Conservation (phyloP, 2,113 vertebrate genomes). For the Connochaetes taurinus region DNA sequence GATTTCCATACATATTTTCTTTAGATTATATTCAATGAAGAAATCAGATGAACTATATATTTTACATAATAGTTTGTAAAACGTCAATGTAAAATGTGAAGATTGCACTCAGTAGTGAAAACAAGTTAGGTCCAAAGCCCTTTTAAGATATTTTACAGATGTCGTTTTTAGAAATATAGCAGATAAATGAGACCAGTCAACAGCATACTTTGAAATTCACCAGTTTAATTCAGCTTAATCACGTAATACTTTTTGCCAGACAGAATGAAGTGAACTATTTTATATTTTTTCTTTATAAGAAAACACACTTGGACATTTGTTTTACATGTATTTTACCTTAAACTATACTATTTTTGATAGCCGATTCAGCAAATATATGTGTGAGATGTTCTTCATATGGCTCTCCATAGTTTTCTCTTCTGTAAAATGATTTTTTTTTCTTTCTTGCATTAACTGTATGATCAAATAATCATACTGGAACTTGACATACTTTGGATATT, state of each 20-base stretch:
- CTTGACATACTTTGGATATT: not conserved
- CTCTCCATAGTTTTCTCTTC: not conserved
- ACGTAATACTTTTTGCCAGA: not conserved
- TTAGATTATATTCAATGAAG: constrained; percentile 27
- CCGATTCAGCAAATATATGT: not conserved
- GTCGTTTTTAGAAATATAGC: not conserved
- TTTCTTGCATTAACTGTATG: not conserved
- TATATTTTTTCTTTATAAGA: not conserved
- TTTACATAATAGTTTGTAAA: not conserved
- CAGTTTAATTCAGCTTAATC: not conserved
- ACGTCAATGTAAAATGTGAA: not conserved
- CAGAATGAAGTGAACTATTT: not conserved
- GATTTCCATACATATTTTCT: not conserved
- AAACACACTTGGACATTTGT: not conserved
- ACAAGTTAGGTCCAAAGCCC: not conserved
- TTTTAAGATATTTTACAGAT: not conserved
- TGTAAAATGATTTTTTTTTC: not conserved
- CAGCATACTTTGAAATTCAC: not conserved
- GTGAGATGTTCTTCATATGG: not conserved
- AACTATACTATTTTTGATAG: not conserved
- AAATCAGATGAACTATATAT: not conserved
- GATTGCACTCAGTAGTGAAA: not conserved
- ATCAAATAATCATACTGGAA: not conserved
- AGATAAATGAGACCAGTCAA: not conserved
- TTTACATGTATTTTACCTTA: not conserved